Percentiles rank a stretch among this genome's conserved stretches.
phyloP scores from a whole-genome alignment of 53 echinoderm and acorn worm genomes.

The Holothuria leucospilota region DNA sequence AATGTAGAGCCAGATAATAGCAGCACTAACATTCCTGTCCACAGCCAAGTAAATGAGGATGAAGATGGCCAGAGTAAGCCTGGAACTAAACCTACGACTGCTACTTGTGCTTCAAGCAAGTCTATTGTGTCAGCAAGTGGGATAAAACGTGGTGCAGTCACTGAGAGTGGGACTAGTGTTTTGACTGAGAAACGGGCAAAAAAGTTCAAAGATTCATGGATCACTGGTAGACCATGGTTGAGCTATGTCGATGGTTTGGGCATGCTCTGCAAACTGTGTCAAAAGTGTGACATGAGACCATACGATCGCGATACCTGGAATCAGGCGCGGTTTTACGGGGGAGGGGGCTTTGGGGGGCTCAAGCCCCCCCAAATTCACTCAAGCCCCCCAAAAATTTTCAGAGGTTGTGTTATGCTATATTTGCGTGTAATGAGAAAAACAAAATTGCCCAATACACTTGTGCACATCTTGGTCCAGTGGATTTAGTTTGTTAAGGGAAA shows the following conservation, averaged over 20 bases:
- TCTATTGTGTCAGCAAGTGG: background rate
- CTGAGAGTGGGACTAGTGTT: background rate
- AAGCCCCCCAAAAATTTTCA: too few relatives aligned
- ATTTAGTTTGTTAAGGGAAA: too few relatives aligned
- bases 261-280: constrained; percentile 49
- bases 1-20: background rate
- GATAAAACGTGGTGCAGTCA: background rate
- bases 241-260: background rate
- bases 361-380: too few relatives aligned
- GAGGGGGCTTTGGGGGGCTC: too few relatives aligned
- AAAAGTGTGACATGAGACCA: constrained; percentile 37
- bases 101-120: background rate
- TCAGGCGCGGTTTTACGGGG: too few relatives aligned
- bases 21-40: background rate
- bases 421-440: too few relatives aligned
- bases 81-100: background rate
- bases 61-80: background rate
- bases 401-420: too few relatives aligned
- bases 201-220: too few relatives aligned
- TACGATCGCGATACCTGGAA: constrained; percentile 36
- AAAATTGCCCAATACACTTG: too few relatives aligned
- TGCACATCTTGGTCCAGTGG: too few relatives aligned
- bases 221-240: constrained; percentile 32
- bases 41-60: background rate
- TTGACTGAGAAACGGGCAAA: background rate